Percentiles rank a stretch among this genome's conserved stretches.
These are phyloP conservation scores for Ophraella communa DNA, from an alignment of 2,888 invertebrate species.

Conservation along the genomic window DNA sequence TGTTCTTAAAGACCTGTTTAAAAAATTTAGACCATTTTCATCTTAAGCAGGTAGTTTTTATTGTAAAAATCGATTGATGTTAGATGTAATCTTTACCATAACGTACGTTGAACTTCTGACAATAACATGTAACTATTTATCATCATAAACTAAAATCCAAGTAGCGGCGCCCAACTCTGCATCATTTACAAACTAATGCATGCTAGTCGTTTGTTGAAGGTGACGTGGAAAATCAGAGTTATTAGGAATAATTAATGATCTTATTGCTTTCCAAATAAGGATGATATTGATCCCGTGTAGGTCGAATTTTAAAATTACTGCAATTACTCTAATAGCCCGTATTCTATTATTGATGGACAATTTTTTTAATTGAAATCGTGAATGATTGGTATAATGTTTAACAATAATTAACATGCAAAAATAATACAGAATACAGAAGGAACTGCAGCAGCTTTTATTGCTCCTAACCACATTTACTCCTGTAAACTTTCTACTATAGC, in stretches of 20 bases:
- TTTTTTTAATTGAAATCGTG: constrained; percentile 22
- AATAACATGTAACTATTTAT: neutral
- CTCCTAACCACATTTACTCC: too few relatives aligned
- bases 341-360: constrained; percentile 13
- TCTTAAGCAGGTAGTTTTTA: neutral
- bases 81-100: neutral
- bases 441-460: neutral
- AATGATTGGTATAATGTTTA: constrained; percentile 13
- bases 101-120: neutral
- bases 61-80: neutral
- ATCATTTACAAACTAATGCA: constrained; percentile 30
- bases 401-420: constrained; percentile 3
- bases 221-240: constrained; percentile 30
- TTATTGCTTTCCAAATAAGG: constrained; percentile 26
- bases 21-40: too few relatives aligned
- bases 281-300: constrained; percentile 19
- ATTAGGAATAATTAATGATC: constrained; percentile 29
- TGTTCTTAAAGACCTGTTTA: too few relatives aligned
- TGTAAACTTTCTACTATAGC: too few relatives aligned
- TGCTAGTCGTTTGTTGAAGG: constrained; percentile 29
- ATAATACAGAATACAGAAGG: too few relatives aligned
- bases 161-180: constrained; percentile 12
- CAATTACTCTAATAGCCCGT: constrained; percentile 18
- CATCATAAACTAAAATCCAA: neutral
- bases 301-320: constrained; percentile 18